Evolutionary conservation across 2,113 vertebrate species (phyloP).

Genomic region (Amazona vittata): DNA sequence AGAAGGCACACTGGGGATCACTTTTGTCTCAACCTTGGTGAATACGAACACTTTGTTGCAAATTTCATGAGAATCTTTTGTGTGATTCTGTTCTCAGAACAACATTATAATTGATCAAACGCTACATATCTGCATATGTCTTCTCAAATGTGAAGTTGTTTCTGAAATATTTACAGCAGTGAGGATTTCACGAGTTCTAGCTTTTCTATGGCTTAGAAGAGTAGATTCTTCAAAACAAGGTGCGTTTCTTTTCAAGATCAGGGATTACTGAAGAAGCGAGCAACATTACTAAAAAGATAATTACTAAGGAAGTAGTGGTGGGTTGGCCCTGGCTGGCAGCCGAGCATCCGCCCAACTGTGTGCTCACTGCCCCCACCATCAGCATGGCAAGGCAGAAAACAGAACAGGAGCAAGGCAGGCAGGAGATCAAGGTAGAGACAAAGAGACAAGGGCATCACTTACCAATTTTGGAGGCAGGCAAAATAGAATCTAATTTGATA

Average conservation of each 20-base stretch:
- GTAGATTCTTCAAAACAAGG: not conserved
- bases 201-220: not conserved
- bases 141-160: not conserved
- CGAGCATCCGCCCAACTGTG: not conserved
- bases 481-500: not conserved
- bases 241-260: not conserved
- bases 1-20: not conserved
- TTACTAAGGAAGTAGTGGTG: not conserved
- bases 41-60: not conserved
- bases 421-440: fast-evolving
- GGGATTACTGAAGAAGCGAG: not conserved
- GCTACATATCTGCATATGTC: not conserved
- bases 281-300: not conserved
- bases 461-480: not conserved
- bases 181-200: not conserved
- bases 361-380: not conserved
- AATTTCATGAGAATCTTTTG: not conserved
- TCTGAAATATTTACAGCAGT: not conserved
- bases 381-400: not conserved
- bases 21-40: not conserved
- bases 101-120: not conserved
- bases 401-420: not conserved
- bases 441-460: not conserved
- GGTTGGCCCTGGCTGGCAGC: not conserved
- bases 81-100: not conserved